These are phyloP conservation scores for Zhuqinia jingwanae DNA, from an alignment of 2,888 invertebrate genomes.

Conservation along the genomic window DNA sequence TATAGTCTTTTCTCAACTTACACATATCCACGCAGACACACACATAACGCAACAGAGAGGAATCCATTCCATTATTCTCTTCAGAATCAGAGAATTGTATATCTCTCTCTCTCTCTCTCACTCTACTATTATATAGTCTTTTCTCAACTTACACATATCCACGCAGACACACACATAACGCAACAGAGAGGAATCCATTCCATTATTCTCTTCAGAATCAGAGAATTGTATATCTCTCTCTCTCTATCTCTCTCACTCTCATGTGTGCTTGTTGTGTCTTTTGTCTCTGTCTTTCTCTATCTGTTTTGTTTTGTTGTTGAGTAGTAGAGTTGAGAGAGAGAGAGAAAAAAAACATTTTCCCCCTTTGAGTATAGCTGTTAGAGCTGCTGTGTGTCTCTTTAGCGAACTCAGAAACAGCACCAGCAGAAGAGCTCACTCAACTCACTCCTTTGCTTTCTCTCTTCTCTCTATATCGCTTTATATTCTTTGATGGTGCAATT, in stretches of 20 bases:
- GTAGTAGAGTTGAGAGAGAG: constrained; percentile 23
- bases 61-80: constrained; percentile 60
- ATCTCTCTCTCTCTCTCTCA: constrained; percentile 17
- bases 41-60: constrained; percentile 44
- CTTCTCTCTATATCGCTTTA: constrained; percentile 16
- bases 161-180: too few species aligned
- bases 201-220: constrained; percentile 54
- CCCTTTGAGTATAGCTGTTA: constrained; percentile 9
- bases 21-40: too few species aligned
- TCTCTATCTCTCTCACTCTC: not conserved
- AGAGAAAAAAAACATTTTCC: not conserved
- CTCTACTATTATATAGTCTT: not conserved
- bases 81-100: too few species aligned
- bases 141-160: not conserved
- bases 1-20: not conserved
- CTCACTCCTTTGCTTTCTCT: not conserved
- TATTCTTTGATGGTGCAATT: constrained; percentile 61
- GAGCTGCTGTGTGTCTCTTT: constrained; percentile 6
- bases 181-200: constrained; percentile 54
- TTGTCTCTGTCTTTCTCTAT: constrained; percentile 35
- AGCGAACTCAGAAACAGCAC: not conserved
- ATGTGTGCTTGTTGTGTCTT: constrained; percentile 12
- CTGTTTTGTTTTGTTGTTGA: constrained; percentile 33
- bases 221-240: too few species aligned
- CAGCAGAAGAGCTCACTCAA: too few species aligned